phyloP scores from a whole-genome alignment of 1,140 invertebrate species.

The Zaprionus kolodkinae region DNA sequence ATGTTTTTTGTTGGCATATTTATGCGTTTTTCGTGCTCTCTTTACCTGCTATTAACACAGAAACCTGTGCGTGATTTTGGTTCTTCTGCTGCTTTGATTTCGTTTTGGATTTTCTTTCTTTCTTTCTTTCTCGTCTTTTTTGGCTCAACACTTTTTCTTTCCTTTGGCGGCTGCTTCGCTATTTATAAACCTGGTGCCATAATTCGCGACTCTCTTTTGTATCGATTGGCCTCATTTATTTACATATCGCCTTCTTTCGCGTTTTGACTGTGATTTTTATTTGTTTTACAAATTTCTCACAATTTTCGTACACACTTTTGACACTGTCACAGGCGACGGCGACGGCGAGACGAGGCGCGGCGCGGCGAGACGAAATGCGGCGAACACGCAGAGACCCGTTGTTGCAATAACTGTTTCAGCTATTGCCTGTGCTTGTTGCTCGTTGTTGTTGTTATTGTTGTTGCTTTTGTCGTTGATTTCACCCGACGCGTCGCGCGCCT shows the following conservation, averaged over 20 bases:
- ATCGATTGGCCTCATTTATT: slow-evolving; percentile 66
- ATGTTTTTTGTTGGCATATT: background rate
- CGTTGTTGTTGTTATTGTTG: slow-evolving; percentile 34
- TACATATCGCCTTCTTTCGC: slow-evolving; percentile 56
- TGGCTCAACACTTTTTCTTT: slow-evolving; percentile 66
- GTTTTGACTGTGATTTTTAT: slow-evolving; percentile 27
- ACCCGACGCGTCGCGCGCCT: slow-evolving; percentile 56
- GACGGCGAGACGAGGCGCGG: background rate
- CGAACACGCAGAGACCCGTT: slow-evolving; percentile 31
- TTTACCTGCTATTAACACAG: slow-evolving; percentile 49
- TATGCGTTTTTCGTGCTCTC: background rate
- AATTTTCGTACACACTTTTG: slow-evolving; percentile 53
- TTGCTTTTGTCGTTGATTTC: slow-evolving; percentile 65
- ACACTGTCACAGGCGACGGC: slow-evolving; percentile 25
- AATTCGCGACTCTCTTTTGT: slow-evolving; percentile 60
- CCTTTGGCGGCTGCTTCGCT: slow-evolving; percentile 36
- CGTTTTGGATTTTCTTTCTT: slow-evolving; percentile 3
- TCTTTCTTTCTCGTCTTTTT: slow-evolving; percentile 1
- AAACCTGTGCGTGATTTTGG: slow-evolving; percentile 6
- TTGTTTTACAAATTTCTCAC: slow-evolving; percentile 50
- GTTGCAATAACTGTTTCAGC: slow-evolving; percentile 25
- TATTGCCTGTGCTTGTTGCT: slow-evolving; percentile 26
- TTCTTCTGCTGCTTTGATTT: slow-evolving; percentile 6
- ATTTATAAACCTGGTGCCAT: slow-evolving; percentile 68
- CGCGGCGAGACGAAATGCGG: background rate